Conservation (phyloP, 2,888 invertebrate genomes). For the Drosophila algonquin region DNA sequence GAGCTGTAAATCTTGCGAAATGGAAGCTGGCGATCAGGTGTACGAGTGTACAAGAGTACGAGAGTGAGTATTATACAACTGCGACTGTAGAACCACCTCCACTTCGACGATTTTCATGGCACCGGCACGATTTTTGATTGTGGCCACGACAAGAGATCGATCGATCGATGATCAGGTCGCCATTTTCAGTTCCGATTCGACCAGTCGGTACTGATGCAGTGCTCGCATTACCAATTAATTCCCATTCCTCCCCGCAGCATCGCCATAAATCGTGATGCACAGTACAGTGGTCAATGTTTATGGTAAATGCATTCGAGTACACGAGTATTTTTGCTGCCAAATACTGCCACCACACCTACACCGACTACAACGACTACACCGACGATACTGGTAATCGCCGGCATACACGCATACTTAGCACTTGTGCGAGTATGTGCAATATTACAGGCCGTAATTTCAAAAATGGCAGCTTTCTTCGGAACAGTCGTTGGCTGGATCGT, state of each 20-base stretch:
- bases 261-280: slow-evolving; percentile 63
- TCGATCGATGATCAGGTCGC: slow-evolving; percentile 71
- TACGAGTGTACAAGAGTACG: slow-evolving; percentile 3
- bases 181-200: slow-evolving; percentile 69
- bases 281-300: slow-evolving; percentile 53
- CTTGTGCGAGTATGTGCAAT: slow-evolving; percentile 5
- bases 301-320: slow-evolving; percentile 42
- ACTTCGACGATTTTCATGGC: slow-evolving; percentile 73
- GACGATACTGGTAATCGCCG: background rate
- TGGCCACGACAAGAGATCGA: slow-evolving; percentile 55
- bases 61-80: slow-evolving; percentile 68
- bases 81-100: slow-evolving; percentile 70
- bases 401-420: slow-evolving; percentile 13
- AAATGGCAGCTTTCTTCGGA: slow-evolving; percentile 56
- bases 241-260: slow-evolving; percentile 53
- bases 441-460: slow-evolving; percentile 39
- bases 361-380: slow-evolving; percentile 29
- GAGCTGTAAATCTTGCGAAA: slow-evolving; percentile 52
- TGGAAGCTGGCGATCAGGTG: slow-evolving; percentile 74
- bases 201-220: slow-evolving; percentile 62
- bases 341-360: slow-evolving; percentile 35
- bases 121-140: slow-evolving; percentile 72
- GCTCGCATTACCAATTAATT: slow-evolving; percentile 73
- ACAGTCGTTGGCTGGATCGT: slow-evolving; percentile 37
- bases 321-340: slow-evolving; percentile 25